phyloP scores from a whole-genome alignment of 2,888 invertebrate species.

The Bombyx huttoni region DNA sequence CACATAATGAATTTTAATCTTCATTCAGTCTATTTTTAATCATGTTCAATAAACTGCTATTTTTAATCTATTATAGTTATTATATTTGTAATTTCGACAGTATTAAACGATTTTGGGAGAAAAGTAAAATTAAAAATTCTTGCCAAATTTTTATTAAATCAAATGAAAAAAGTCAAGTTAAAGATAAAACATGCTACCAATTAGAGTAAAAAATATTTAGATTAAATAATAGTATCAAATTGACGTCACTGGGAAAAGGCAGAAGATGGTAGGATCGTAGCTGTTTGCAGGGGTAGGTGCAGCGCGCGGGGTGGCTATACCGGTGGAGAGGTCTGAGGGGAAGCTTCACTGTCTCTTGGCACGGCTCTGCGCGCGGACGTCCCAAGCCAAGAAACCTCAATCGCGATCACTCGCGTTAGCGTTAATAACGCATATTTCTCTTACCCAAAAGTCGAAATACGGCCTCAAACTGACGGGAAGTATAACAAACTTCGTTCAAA shows the following conservation, averaged over 20 bases:
- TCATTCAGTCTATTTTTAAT: too few relatives aligned
- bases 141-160: too few relatives aligned
- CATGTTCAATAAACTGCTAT: too few relatives aligned
- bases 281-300: conserved; percentile 10
- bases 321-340: conserved; percentile 5
- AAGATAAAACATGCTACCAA: too few relatives aligned
- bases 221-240: not conserved
- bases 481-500: conserved; percentile 40
- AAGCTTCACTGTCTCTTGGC: conserved; percentile 28
- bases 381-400: conserved; percentile 13
- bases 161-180: too few relatives aligned
- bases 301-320: conserved; percentile 9
- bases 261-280: conserved; percentile 19
- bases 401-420: conserved; percentile 27
- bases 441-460: conserved; percentile 21
- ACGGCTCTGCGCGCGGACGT: conserved; percentile 31
- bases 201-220: not conserved
- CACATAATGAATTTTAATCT: too few relatives aligned
- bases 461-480: conserved; percentile 47
- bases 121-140: too few relatives aligned
- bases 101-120: too few relatives aligned
- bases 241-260: conserved; percentile 15
- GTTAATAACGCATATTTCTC: conserved; percentile 35
- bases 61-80: too few relatives aligned
- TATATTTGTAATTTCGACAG: too few relatives aligned